Evolutionary conservation across 2,797 vertebrate species (phyloP).

Genomic region (Sebastes diaconus): DNA sequence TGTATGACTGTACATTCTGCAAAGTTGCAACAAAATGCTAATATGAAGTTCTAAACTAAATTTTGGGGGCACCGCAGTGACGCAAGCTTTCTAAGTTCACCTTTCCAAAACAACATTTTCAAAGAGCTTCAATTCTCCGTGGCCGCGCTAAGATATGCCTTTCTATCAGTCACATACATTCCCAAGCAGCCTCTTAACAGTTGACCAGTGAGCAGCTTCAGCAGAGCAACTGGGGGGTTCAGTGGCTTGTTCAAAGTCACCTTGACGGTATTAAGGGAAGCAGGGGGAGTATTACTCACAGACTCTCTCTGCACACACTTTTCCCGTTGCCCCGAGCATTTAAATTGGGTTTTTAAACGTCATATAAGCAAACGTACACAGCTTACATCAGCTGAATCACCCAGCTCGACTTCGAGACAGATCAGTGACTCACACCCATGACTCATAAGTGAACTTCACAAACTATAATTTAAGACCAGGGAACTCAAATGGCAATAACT

Average conservation of each 20-base stretch:
- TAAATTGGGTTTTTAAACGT: constrained; percentile 37
- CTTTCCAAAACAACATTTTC: constrained; percentile 5
- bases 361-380: constrained; percentile 38
- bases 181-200: constrained; percentile 3
- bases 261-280: constrained; percentile 41
- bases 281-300: constrained; percentile 44
- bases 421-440: constrained; percentile 37
- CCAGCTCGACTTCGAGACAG: neutral
- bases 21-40: constrained; percentile 8
- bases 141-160: neutral
- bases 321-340: constrained; percentile 30
- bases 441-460: constrained; percentile 9
- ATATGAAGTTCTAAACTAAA: neutral
- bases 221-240: constrained; percentile 15
- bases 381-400: constrained; percentile 43
- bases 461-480: neutral
- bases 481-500: neutral
- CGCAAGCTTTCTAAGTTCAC: neutral
- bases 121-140: constrained; percentile 10
- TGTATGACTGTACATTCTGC: neutral
- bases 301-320: constrained; percentile 13
- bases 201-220: constrained; percentile 23
- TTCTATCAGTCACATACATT: constrained; percentile 17
- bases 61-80: neutral
- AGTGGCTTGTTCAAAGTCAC: constrained; percentile 56